A percentile compares a stretch with the other conserved stretches of the same genome.
phyloP scores from a whole-genome alignment of 2,113 vertebrate species.

The Bostrychus sinensis region DNA sequence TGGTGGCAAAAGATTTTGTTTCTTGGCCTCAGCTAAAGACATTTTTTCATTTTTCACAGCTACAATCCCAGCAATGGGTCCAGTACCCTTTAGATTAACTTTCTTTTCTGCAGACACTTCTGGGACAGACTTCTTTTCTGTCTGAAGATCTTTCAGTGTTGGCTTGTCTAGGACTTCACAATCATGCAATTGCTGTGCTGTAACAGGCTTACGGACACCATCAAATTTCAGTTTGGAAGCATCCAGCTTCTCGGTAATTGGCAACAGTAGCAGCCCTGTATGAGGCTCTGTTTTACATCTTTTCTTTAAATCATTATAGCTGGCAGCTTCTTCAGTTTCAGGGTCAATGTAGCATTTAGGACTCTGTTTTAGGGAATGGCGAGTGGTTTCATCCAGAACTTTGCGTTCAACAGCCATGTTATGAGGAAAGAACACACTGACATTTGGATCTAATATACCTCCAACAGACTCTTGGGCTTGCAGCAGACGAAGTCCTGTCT shows the following conservation, averaged over 20 bases:
- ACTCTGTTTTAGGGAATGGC: neutral
- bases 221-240: neutral
- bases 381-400: neutral
- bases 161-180: conserved; percentile 48
- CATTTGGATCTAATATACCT: neutral
- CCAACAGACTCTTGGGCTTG: conserved; percentile 6
- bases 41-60: conserved; percentile 39
- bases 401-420: neutral
- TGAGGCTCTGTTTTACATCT: conserved; percentile 1
- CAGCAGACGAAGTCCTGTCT: conserved; percentile 1
- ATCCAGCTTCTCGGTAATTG: neutral
- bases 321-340: neutral
- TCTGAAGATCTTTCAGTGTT: conserved; percentile 82
- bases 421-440: neutral
- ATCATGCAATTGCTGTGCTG: neutral
- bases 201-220: conserved; percentile 1
- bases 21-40: conserved; percentile 54
- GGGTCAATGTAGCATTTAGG: conserved; percentile 9
- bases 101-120: conserved; percentile 84
- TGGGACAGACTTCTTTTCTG: conserved; percentile 84
- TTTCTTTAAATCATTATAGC: conserved; percentile 5
- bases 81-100: conserved; percentile 79
- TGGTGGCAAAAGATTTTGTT: conserved; percentile 28
- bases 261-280: neutral
- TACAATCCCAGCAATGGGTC: conserved; percentile 72